These are phyloP conservation scores for Liasis olivaceus DNA, from an alignment of 2,797 vertebrate species.

Conservation along the genomic window DNA sequence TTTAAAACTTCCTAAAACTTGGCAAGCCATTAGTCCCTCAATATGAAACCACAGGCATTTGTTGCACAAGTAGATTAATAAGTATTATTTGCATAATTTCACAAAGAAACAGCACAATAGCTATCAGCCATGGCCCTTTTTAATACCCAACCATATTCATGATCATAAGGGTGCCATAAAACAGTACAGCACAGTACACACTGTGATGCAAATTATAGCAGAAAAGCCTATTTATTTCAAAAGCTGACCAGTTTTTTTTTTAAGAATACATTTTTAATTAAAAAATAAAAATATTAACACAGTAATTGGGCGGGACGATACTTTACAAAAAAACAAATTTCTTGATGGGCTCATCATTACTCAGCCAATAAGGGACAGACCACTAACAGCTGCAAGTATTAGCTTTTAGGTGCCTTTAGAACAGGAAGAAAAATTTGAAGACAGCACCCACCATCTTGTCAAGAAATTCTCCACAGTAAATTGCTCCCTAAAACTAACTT, in stretches of 20 bases:
- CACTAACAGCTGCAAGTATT: background rate
- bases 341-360: constrained; percentile 39
- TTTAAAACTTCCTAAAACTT: background rate
- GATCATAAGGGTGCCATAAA: constrained; percentile 58
- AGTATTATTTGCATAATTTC: constrained; percentile 27
- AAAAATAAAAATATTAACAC: constrained; percentile 54
- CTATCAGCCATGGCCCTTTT: constrained; percentile 41
- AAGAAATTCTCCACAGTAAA: background rate
- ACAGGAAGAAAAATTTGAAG: no score
- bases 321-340: constrained; percentile 54
- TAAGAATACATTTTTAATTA: constrained; percentile 26
- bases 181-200: constrained; percentile 56
- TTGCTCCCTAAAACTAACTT: background rate
- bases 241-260: constrained; percentile 42
- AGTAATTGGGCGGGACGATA: constrained; percentile 21
- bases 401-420: background rate
- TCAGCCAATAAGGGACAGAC: background rate
- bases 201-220: constrained; percentile 46
- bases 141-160: constrained; percentile 25
- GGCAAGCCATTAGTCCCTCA: background rate
- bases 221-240: constrained; percentile 11
- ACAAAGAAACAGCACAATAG: constrained; percentile 20
- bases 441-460: background rate
- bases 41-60: constrained; percentile 1
- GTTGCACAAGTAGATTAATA: constrained; percentile 18